Evolutionary conservation across 37 sponge, comb jelly and placozoan species (phyloP).

Genomic region (Ianthella basta): DNA sequence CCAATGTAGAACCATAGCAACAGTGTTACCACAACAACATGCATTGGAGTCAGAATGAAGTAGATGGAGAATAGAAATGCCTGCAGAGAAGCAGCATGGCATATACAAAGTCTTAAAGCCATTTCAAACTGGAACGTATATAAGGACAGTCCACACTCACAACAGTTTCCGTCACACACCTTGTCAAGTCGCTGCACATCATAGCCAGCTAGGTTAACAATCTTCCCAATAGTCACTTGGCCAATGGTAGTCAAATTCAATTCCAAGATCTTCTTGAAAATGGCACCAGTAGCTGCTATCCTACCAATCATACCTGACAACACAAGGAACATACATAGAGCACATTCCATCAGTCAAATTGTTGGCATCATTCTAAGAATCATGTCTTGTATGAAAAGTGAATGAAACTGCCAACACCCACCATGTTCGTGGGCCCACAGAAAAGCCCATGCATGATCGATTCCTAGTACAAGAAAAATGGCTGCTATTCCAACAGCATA

Average conservation of each 20-base stretch:
- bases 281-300: conserved; percentile 17
- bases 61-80: conserved; percentile 58
- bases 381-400: neutral
- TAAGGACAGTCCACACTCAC: neutral
- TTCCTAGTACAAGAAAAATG: neutral
- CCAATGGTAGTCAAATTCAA: conserved; percentile 61
- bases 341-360: too few species aligned
- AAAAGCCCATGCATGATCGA: conserved; percentile 10
- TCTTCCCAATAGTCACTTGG: conserved; percentile 58
- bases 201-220: conserved; percentile 77
- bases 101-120: neutral
- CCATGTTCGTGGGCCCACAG: neutral
- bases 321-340: too few species aligned
- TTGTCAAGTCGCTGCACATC: conserved; percentile 81
- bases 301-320: conserved; percentile 3
- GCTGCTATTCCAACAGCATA: conserved; percentile 32
- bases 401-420: neutral
- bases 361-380: too few species aligned
- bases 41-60: conserved; percentile 55
- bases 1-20: conserved; percentile 68
- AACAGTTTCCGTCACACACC: conserved; percentile 15
- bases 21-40: conserved; percentile 47
- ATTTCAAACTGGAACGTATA: neutral
- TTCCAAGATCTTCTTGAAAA: conserved; percentile 42
- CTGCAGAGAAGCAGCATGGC: conserved; percentile 27